Percentiles rank a stretch among this genome's conserved stretches.
These are phyloP conservation scores for Osmoderma eremita DNA, from an alignment of 2,888 invertebrate species.

Conservation along the genomic window DNA sequence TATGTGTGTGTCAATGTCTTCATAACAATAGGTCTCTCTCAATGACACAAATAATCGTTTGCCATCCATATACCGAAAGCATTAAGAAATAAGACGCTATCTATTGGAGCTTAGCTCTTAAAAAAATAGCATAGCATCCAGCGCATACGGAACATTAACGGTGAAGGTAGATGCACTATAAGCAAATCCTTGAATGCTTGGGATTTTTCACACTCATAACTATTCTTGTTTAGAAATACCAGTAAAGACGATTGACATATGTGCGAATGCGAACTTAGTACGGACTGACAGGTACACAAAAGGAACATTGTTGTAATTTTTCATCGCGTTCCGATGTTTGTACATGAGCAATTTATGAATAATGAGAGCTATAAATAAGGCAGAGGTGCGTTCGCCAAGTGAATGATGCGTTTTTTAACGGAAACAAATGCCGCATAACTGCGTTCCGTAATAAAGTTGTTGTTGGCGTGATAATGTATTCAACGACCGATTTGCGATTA, in stretches of 20 bases:
- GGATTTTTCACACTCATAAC: conserved; percentile 6
- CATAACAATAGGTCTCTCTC: neutral
- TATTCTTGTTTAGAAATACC: neutral
- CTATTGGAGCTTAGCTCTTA: neutral
- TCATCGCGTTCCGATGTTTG: conserved; percentile 6
- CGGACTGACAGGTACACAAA: conserved; percentile 12
- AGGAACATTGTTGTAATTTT: conserved; percentile 16
- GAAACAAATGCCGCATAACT: conserved; percentile 26
- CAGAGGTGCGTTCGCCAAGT: neutral
- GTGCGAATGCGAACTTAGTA: conserved; percentile 12
- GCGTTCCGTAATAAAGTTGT: conserved; percentile 7
- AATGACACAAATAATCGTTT: no score
- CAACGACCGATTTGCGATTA: conserved; percentile 18
- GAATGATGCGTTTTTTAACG: conserved; percentile 25
- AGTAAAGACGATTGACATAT: conserved; percentile 22
- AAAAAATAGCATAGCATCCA: neutral
- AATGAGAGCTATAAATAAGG: neutral
- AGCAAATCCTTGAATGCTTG: neutral
- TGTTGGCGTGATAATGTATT: neutral
- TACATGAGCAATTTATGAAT: conserved; percentile 8
- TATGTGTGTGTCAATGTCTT: no score
- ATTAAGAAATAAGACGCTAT: neutral
- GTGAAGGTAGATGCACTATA: neutral
- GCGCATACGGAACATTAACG: neutral
- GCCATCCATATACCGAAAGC: neutral